Evolutionary conservation across 2,113 vertebrate genomes (phyloP).

Genomic region (Calyptommatus sinebrachiatus): DNA sequence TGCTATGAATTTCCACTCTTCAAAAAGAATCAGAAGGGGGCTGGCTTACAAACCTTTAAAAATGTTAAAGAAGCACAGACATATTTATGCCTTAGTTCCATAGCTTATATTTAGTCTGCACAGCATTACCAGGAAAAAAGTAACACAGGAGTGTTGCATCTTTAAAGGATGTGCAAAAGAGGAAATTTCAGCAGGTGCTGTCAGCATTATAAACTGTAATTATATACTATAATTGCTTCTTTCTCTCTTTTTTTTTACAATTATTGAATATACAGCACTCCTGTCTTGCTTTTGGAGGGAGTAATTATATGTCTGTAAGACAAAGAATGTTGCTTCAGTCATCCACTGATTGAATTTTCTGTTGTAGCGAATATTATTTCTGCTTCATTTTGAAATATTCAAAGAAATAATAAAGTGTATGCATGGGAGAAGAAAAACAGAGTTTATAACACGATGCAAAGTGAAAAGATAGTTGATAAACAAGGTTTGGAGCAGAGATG

Average conservation of each 20-base stretch:
- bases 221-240: too few relatives aligned
- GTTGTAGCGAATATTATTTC: neutral
- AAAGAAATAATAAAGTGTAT: neutral
- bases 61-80: slow-evolving; percentile 12
- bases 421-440: neutral
- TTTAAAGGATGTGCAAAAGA: too few relatives aligned
- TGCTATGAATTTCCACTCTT: neutral
- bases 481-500: neutral
- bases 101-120: neutral
- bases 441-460: slow-evolving; percentile 21
- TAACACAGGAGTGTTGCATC: too few relatives aligned
- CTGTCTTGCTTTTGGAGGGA: too few relatives aligned
- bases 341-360: neutral
- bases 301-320: too few relatives aligned
- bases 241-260: too few relatives aligned
- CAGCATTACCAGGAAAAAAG: too few relatives aligned
- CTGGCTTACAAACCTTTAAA: neutral
- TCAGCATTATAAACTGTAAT: too few relatives aligned
- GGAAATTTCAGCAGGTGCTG: too few relatives aligned
- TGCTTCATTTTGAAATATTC: neutral
- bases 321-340: neutral
- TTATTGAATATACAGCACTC: too few relatives aligned
- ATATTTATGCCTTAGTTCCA: neutral
- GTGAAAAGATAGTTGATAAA: neutral
- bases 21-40: neutral